These are phyloP conservation scores for Gobiocypris rarus DNA, from an alignment of 2,113 vertebrate genomes.

Conservation along the genomic window DNA sequence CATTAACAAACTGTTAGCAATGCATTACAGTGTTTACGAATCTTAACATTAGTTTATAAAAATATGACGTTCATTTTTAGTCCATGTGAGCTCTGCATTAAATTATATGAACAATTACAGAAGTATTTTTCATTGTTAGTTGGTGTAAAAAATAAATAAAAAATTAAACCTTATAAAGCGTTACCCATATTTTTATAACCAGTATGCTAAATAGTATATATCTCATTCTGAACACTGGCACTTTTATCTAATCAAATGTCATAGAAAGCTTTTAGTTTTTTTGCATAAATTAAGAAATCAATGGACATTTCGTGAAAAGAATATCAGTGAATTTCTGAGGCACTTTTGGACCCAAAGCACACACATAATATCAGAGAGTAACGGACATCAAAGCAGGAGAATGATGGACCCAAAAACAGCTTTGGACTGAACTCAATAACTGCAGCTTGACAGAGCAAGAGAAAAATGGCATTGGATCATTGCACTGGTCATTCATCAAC, in stretches of 20 bases:
- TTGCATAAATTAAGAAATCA: neutral
- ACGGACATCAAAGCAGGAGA: neutral
- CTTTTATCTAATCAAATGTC: neutral
- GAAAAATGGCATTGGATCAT: slow-evolving; percentile 39
- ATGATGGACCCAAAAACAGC: slow-evolving; percentile 1
- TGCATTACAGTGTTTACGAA: too few relatives aligned
- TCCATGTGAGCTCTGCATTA: too few relatives aligned
- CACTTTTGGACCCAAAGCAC: neutral
- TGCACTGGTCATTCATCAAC: slow-evolving; percentile 42
- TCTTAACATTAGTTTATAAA: too few relatives aligned
- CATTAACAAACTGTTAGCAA: too few relatives aligned
- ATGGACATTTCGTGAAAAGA: neutral
- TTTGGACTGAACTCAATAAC: slow-evolving; percentile 15
- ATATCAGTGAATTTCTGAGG: neutral
- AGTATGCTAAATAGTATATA: too few relatives aligned
- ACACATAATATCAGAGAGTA: neutral
- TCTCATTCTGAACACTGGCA: neutral
- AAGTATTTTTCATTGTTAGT: too few relatives aligned
- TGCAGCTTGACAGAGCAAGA: slow-evolving; percentile 34
- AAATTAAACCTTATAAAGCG: too few relatives aligned
- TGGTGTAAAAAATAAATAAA: too few relatives aligned
- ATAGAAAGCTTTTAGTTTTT: neutral
- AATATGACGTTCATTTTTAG: too few relatives aligned
- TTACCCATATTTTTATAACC: too few relatives aligned
- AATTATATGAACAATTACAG: too few relatives aligned